Base-by-base conservation (phyloP, 2,888 invertebrate species). In the Orthonychiurus folsomi region DNA sequence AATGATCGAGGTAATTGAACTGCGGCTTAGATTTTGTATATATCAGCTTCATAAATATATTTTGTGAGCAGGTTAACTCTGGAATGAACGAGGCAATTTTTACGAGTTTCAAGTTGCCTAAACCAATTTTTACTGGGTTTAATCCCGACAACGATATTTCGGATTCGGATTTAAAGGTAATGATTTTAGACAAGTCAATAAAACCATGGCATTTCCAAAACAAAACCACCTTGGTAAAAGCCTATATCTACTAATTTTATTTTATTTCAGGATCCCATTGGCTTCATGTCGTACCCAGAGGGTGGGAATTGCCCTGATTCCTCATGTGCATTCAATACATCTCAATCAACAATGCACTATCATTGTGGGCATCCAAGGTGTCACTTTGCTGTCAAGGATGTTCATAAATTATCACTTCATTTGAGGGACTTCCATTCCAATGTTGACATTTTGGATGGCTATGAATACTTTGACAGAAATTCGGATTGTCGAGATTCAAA, bases 41-140 rank as follows among this genome's bases (percentile, higher is more conserved):
- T 20, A 20, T n/a, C 9, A 53, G 9, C 21, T 9, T 47, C 28
- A 12, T 48, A 15, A 25, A 26, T 26, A 53, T 52, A 18, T 58
- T 18, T 58, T 20, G 20, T 53, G 1, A 24, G 21, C 56, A 68
- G 68, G 66, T 69, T 57, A 68, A 69, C 1, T 69, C 71, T 2
- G 73, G 73, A 56, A 62, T 67, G 3, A 71, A 71, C 60, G 73
- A 93, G 78, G 93, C 93, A 1, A 90, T 93, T 71, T 93, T 93
- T 76, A 92, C 93, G 21, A 92, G 91, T 72, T 93, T 93, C 77
- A 93, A 93, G 76, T 80, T 93, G 66, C 92, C 93, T 21, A 92
- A 91, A 78, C 80, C 81, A 15, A 66, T 67, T 20, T 65, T 68
- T 60, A 47, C 62, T 59, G 69, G 66, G 20, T 23, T 21, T 20